These are phyloP conservation scores for Callionymus lyra DNA, from an alignment of 2,113 vertebrate genomes.

Conservation along the genomic window DNA sequence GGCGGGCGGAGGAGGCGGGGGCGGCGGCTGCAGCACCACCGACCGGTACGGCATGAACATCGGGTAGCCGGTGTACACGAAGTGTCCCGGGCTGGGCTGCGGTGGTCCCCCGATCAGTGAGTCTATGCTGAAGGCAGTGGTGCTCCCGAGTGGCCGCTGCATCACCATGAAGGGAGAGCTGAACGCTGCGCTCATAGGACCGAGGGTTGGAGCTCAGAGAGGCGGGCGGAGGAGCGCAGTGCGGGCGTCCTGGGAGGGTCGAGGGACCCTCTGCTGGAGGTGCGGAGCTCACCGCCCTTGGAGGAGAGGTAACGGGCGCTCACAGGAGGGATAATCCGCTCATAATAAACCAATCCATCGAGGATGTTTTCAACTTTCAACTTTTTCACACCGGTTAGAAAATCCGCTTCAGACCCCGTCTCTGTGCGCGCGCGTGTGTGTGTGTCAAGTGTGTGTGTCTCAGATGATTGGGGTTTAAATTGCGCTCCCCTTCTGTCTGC, in stretches of 20 bases:
- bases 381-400: slow-evolving; percentile 1
- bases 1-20: slow-evolving; percentile 70
- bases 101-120: slow-evolving; percentile 87
- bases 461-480: slow-evolving; percentile 72
- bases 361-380: background rate
- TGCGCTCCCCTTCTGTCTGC: slow-evolving; percentile 78
- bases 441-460: slow-evolving; percentile 3
- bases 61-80: slow-evolving; percentile 89
- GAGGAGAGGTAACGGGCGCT: slow-evolving; percentile 1
- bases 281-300: slow-evolving; percentile 7
- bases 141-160: slow-evolving; percentile 90
- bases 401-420: background rate
- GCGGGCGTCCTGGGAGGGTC: background rate
- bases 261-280: slow-evolving; percentile 6
- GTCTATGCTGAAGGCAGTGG: slow-evolving; percentile 93
- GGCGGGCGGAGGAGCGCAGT: slow-evolving; percentile 6
- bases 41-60: slow-evolving; percentile 96
- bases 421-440: background rate
- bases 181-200: slow-evolving; percentile 84
- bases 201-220: slow-evolving; percentile 26
- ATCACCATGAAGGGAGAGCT: slow-evolving; percentile 84
- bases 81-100: slow-evolving; percentile 82
- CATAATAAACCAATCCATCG: slow-evolving; percentile 26
- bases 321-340: slow-evolving; percentile 31
- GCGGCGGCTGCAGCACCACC: slow-evolving; percentile 85